Percentiles rank a stretch among this genome's conserved stretches.
phyloP scores from a whole-genome alignment of 2,888 invertebrate species.

The Drosophila subquinaria region DNA sequence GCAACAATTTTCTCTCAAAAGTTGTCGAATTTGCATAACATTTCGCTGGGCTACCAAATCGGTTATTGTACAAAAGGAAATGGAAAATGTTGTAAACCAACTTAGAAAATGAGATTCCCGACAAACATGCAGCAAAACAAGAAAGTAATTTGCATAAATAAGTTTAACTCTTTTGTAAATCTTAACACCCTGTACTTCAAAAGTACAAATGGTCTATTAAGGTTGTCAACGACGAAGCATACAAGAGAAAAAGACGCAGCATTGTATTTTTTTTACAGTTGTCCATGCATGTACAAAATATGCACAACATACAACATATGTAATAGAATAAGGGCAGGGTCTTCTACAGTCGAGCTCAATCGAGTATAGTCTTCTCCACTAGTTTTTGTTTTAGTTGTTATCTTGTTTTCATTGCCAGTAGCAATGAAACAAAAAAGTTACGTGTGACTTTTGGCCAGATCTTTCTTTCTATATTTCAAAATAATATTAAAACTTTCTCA shows the following conservation, averaged over 20 bases:
- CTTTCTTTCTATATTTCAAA: conserved; percentile 18
- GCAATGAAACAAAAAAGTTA: conserved; percentile 26
- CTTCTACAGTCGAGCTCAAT: neutral
- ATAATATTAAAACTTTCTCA: conserved; percentile 48
- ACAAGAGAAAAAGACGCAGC: neutral
- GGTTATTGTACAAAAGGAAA: conserved; percentile 56
- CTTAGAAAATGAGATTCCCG: conserved; percentile 5
- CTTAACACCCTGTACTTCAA: neutral
- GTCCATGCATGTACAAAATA: too few species aligned
- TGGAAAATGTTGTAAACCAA: conserved; percentile 45
- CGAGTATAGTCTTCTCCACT: neutral
- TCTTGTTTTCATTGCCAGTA: conserved; percentile 27
- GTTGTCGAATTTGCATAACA: conserved; percentile 61
- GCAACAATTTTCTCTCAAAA: conserved; percentile 57
- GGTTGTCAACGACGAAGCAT: neutral
- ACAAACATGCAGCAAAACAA: conserved; percentile 21
- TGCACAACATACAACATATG: too few species aligned
- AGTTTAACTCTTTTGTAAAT: neutral
- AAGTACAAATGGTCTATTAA: neutral
- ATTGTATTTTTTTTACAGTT: neutral
- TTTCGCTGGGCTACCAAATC: conserved; percentile 40
- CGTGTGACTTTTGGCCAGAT: conserved; percentile 51
- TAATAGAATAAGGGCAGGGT: neutral
- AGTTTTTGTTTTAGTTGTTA: neutral
- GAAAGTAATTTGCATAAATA: conserved; percentile 51